A percentile compares a stretch with the other conserved stretches of the same genome.
Evolutionary conservation across 1,140 invertebrate genomes (phyloP).

Genomic region (Theocolax elegans): DNA sequence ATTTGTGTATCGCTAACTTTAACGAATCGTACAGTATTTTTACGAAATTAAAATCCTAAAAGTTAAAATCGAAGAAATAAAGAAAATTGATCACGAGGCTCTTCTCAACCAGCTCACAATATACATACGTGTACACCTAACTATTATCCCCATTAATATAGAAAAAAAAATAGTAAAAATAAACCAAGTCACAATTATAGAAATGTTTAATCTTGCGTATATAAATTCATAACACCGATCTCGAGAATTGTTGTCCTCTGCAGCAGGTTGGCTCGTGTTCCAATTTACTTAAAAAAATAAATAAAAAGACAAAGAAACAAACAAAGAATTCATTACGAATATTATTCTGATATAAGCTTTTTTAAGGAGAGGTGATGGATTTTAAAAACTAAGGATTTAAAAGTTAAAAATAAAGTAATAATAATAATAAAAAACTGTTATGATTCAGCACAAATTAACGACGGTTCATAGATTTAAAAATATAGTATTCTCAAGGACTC

Average conservation of each 20-base stretch:
- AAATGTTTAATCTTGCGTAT: constrained; percentile 25
- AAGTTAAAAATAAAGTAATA: background rate
- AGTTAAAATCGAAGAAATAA: too few relatives aligned
- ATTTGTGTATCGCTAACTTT: too few relatives aligned
- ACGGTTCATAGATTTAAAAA: background rate
- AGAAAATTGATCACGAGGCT: too few relatives aligned
- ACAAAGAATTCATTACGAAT: constrained; percentile 15
- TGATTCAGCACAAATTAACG: constrained; percentile 25
- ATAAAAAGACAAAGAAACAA: constrained; percentile 6
- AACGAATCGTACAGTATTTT: too few relatives aligned
- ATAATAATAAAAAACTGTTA: constrained; percentile 27
- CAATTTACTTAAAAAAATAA: constrained; percentile 39
- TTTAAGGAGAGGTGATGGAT: too few relatives aligned
- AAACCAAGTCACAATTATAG: too few relatives aligned
- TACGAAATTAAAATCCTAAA: too few relatives aligned
- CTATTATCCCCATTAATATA: background rate
- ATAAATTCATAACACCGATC: constrained; percentile 33
- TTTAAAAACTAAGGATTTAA: constrained; percentile 7
- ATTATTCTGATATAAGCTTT: constrained; percentile 37
- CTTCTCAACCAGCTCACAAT: background rate
- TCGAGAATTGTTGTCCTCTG: constrained; percentile 34
- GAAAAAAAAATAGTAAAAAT: too few relatives aligned
- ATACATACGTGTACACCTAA: background rate
- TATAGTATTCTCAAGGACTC: constrained; percentile 26
- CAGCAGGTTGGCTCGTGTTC: constrained; percentile 42